Base-by-base conservation (phyloP, 2,888 invertebrate genomes). In the Tenthredo distinguenda region DNA sequence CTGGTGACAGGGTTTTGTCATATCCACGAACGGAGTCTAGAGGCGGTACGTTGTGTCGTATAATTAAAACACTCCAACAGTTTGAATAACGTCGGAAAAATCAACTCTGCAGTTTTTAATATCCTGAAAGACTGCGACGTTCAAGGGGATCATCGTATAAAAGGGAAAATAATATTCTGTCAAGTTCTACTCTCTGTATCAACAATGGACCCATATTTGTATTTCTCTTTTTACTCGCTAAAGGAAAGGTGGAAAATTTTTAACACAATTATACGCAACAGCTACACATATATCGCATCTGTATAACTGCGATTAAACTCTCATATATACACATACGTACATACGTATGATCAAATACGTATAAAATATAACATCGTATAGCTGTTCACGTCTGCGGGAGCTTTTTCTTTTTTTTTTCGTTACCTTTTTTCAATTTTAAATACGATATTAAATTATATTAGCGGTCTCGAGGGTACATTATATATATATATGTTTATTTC, bases 191-290 rank as follows among this genome's bases (percentile, higher is more conserved):
- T 77, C 77, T 50, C 55, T 77, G 31, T 55, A 77, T 77, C 18
- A 77, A 77, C 77, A 77, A 34, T 34, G 18, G 77, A 26, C 55
- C 18, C 77, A 31, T 77, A 31, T 77, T 77, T 77, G 50, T 77
- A 12, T 18, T 15, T 50, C 55, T 31, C 40, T 77, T 55, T 55
- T 50, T 18, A 43, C n/a, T n/a, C 21, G 43, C 15, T 2, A 18
- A 74, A 74, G 21, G 26, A 26, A 74, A 21, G 37, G 43, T 74
- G 37, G 21, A 43, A 74, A 43, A 26, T 74, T 7, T 74, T 74
- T 74, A 43, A 74, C 72, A 43, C 43, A 74, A 43, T 74, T 74
- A 74, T 40, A 43, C n/a, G 40, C 40, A 43, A 18, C 43, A 10
- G 2, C 12, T n/a, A 74, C 7, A 7, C 18, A 7, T 37, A 7